Evolutionary conservation across 2,797 vertebrate genomes (phyloP), one percentile per base, ranked within the genome.

Genomic region (Cyprinodon diabolis): DNA sequence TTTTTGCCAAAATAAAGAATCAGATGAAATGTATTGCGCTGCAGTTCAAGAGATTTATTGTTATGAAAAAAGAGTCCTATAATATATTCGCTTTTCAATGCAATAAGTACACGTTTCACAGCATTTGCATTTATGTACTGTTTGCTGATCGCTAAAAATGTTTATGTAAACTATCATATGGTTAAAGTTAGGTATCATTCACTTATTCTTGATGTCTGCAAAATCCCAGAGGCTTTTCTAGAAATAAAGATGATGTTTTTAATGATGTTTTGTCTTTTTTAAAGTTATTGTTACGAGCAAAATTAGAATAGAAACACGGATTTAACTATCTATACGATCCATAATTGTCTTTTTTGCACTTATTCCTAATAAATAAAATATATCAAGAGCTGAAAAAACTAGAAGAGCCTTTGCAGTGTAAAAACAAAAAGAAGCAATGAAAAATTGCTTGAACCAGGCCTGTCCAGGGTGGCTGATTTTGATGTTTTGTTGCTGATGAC

Each of bases 71-170:
- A 82, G 84, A 74, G 68, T 81, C 78, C 80, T 86, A 91, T 92
- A 93, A 92, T 93, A 93, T 93, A 93, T 94, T 93, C 87, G 91
- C 92, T 91, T 91, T 90, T 73, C 78, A 74, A 83, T 86, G 83
- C 87, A 81, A 88, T 89, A 86, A 66, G n/a, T 90, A 87, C 76
- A 84, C 80, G 71, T 83, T 67, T 88, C 87, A 87, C 87, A 86
- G 88, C 90, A 82, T 77, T 80, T 89, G 83, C 88, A 68, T 90
- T 86, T 83, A 68, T 78, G 79, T 84, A 80, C 85, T 82, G 54
- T 87, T 77, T 73, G 73, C 81, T 86, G 76, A 79, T 66, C 77
- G 79, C 80, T 86, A 67, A 82, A 48, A 82, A 75, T 89, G 75
- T 79, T 87, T 78, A 76, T 85, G 48, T 47, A 80, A 51, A 70